Evolutionary conservation across 2,113 vertebrate species (phyloP).

Genomic region (Spheniscus mendiculus): DNA sequence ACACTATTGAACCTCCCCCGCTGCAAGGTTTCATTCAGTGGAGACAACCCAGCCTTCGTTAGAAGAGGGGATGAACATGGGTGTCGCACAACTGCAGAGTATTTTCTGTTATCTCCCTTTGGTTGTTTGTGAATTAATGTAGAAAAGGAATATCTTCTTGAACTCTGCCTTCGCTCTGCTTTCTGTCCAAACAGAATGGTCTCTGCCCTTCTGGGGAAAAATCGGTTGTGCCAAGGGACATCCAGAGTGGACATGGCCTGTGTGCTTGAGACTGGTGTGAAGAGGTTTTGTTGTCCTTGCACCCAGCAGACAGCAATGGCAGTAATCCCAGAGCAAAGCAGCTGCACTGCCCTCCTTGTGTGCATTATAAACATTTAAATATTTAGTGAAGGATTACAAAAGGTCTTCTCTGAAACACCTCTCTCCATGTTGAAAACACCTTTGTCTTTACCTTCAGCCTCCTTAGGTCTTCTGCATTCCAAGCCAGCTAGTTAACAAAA

Average conservation of each 20-base stretch:
- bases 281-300: neutral
- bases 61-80: neutral
- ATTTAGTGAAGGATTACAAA: neutral
- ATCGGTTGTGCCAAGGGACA: neutral
- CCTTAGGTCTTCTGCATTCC: neutral
- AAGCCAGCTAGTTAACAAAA: neutral
- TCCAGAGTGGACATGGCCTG: neutral
- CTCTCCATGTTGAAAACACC: neutral
- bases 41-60: neutral
- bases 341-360: neutral
- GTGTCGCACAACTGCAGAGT: fast-evolving
- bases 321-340: neutral
- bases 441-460: neutral
- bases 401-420: neutral
- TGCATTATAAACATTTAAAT: neutral
- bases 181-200: neutral
- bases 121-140: neutral
- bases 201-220: neutral
- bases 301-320: neutral
- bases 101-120: neutral
- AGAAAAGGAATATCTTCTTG: neutral
- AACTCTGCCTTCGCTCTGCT: neutral
- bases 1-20: fast-evolving
- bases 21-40: neutral
- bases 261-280: neutral